These are phyloP conservation scores for Melitaea cinxia DNA, from an alignment of 1,140 invertebrate genomes.

Conservation along the genomic window DNA sequence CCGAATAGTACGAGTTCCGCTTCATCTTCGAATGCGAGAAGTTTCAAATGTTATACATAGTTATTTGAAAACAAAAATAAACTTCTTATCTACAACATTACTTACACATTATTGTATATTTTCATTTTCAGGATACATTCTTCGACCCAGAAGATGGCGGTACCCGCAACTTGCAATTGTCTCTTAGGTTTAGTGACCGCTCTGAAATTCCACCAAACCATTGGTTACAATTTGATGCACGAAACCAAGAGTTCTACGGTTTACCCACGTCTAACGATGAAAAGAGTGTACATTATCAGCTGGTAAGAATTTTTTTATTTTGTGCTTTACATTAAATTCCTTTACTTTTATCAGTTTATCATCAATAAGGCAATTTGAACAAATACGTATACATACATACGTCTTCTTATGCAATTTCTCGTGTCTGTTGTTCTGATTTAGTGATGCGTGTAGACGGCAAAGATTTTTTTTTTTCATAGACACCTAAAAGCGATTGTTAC, in stretches of 20 bases:
- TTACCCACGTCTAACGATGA: conserved; percentile 87
- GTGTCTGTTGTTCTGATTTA: too few relatives aligned
- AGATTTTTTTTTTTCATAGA: too few relatives aligned
- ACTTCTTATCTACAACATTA: neutral
- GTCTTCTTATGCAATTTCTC: too few relatives aligned
- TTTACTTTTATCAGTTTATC: too few relatives aligned
- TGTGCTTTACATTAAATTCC: neutral
- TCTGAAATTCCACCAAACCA: conserved; percentile 85
- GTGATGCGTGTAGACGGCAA: too few relatives aligned
- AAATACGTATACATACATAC: too few relatives aligned
- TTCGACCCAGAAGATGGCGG: conserved; percentile 93
- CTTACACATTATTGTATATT: neutral
- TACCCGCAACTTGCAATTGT: conserved; percentile 87
- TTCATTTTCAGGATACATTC: conserved; percentile 88
- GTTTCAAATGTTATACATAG: too few relatives aligned
- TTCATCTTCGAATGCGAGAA: too few relatives aligned
- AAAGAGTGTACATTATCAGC: conserved; percentile 88
- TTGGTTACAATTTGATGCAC: conserved; percentile 94
- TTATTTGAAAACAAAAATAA: too few relatives aligned
- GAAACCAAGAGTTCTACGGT: conserved; percentile 95
- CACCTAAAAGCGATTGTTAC: too few relatives aligned
- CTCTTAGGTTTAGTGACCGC: conserved; percentile 87
- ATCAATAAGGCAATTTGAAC: too few relatives aligned
- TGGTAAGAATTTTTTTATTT: conserved; percentile 77
- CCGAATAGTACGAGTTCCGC: too few relatives aligned